These are phyloP conservation scores for Pluvialis apricaria DNA, from an alignment of 2,113 vertebrate species.

Conservation along the genomic window DNA sequence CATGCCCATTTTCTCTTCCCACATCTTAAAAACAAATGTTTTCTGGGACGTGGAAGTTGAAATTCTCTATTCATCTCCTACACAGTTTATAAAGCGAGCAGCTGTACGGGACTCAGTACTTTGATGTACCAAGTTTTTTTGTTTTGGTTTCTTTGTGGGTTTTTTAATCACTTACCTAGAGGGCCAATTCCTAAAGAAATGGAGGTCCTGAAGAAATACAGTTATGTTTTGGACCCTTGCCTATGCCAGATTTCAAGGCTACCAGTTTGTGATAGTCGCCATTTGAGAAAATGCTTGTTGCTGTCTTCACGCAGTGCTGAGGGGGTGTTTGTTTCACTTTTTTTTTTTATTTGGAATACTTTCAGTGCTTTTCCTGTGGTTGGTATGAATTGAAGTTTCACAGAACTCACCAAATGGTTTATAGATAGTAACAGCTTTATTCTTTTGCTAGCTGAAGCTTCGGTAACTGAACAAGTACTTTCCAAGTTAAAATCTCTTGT, in stretches of 20 bases:
- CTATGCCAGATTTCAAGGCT: not conserved
- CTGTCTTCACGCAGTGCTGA: not conserved
- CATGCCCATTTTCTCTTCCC: not conserved
- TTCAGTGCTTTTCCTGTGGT: not conserved
- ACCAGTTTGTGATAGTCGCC: not conserved
- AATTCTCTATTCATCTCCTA: not conserved
- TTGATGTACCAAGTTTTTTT: not conserved
- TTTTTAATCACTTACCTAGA: not conserved
- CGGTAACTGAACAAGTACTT: not conserved
- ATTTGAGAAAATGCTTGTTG: not conserved
- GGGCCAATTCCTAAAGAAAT: not conserved
- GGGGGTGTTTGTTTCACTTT: not conserved
- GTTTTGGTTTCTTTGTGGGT: not conserved
- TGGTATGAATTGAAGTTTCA: not conserved
- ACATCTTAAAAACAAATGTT: not conserved
- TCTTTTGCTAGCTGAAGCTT: not conserved
- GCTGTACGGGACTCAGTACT: not conserved
- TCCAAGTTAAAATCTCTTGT: not conserved
- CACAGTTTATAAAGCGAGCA: not conserved
- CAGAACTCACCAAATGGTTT: not conserved
- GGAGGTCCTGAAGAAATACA: not conserved
- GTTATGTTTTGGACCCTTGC: not conserved
- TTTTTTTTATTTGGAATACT: not conserved
- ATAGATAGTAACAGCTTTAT: slow-evolving; percentile 1
- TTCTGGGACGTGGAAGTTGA: not conserved